Conservation (phyloP, 1,140 invertebrate species). For the Asbolus verrucosus region DNA sequence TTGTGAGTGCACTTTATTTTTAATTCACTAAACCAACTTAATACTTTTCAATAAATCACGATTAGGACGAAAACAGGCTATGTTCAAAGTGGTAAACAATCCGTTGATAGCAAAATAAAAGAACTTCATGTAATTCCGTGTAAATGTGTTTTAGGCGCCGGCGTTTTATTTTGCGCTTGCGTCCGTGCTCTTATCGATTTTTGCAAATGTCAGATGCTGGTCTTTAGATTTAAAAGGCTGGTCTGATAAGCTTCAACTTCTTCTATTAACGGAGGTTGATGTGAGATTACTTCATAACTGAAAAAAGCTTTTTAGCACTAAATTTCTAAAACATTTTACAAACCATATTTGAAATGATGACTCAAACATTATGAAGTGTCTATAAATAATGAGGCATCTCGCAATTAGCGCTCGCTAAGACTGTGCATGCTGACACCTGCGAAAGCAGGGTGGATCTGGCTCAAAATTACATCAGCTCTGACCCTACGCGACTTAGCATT, state of each 20-base stretch:
- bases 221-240: background rate
- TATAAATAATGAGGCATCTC: no score
- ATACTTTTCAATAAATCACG: slow-evolving; percentile 26
- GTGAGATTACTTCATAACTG: no score
- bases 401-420: no score
- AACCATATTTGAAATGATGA: no score
- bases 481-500: slow-evolving; percentile 11
- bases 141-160: slow-evolving; percentile 14
- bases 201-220: slow-evolving; percentile 14
- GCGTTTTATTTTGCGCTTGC: slow-evolving; percentile 15
- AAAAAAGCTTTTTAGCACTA: no score
- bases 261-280: no score
- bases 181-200: slow-evolving; percentile 20
- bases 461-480: slow-evolving; percentile 7
- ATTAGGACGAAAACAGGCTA: slow-evolving; percentile 26
- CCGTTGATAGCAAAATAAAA: slow-evolving; percentile 37
- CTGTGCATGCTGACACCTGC: background rate
- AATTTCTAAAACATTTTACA: no score
- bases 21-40: slow-evolving; percentile 8
- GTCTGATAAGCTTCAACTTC: no score
- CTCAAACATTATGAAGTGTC: no score
- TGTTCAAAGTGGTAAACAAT: slow-evolving; percentile 36
- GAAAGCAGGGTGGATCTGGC: background rate
- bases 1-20: slow-evolving; percentile 1
- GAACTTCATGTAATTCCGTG: slow-evolving; percentile 27